These are phyloP conservation scores for Ferdinandea cuprea DNA, from an alignment of 2,888 invertebrate species.

Conservation along the genomic window DNA sequence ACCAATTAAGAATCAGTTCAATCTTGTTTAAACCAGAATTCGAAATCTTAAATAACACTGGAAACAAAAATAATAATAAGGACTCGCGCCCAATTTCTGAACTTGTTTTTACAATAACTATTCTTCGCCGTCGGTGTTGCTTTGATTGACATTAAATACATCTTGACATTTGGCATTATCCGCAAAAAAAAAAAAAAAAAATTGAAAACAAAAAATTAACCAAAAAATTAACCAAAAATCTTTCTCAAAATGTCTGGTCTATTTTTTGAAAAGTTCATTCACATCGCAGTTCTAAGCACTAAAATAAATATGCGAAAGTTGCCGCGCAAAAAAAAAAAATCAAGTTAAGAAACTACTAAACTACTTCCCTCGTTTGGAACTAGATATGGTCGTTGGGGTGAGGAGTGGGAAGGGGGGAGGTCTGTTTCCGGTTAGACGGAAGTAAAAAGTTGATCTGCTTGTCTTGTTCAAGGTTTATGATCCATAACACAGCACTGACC, in stretches of 20 bases:
- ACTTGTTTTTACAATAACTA: slow-evolving; percentile 56
- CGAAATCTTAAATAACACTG: slow-evolving; percentile 24
- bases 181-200: no score
- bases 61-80: slow-evolving; percentile 33
- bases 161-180: slow-evolving; percentile 61
- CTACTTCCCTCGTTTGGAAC: slow-evolving; percentile 19
- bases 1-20: slow-evolving; percentile 12
- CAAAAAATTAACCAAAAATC: neutral
- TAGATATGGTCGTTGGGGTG: slow-evolving; percentile 1
- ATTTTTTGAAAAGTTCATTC: slow-evolving; percentile 40
- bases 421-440: slow-evolving; percentile 53
- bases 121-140: slow-evolving; percentile 41
- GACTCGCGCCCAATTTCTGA: slow-evolving; percentile 36
- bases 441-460: slow-evolving; percentile 46
- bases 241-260: slow-evolving; percentile 32
- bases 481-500: neutral
- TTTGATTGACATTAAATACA: slow-evolving; percentile 63
- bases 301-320: slow-evolving; percentile 22
- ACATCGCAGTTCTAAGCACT: slow-evolving; percentile 30
- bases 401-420: no score
- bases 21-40: slow-evolving; percentile 64
- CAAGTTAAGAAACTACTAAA: slow-evolving; percentile 25
- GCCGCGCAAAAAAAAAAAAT: slow-evolving; percentile 1
- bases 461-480: slow-evolving; percentile 41
- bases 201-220: neutral